Evolutionary conservation across 2,113 vertebrate species (phyloP), one percentile per base, ranked within the genome.

Genomic region (Machaerirhynchus nigripectus): DNA sequence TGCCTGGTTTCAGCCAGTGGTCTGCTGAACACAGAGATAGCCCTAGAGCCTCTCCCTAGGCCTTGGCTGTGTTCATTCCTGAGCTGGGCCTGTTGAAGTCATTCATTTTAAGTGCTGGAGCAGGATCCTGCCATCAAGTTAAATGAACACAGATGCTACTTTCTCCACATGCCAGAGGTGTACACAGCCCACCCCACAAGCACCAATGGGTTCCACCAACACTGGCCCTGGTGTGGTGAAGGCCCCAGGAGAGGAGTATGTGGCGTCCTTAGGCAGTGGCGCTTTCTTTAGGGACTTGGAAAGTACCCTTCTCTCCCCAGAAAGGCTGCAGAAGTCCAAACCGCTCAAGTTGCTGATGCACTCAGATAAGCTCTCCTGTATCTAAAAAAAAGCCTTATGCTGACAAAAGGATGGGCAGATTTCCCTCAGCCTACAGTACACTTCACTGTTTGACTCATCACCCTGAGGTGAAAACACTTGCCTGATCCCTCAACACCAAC

Each of bases 221-320:
- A 28, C 26, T 0, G 0, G 23, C 53, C 30, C 27, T 0, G 0
- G 10, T 19, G 31, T 11, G 47, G 4, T 18, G 9, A 64, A 49
- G 18, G 42, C 9, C 47, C 10, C 59, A 64, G 60, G 35, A 74
- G 10, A 65, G 31, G 21, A 89, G 9, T 1, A 8, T 0, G 5
- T 7, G 35, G 33, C 15, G 17, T 31, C 22, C 3, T 39, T 3
- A 84, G n/a, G 18, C 39, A 44, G 50, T 3, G 4, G 37, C 47
- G 68, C n/a, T 55, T 81, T 50, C 46, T 76, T n/a, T 2, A 61
- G 40, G 6, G 42, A 60, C 23, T 13, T 7, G 8, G 73, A 49
- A 78, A 91, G 28, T 3, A 40, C 15, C 33, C 20, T 57, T 24
- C 50, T 63, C 64, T 80, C 14, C 46, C 56, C 47, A 69, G 30